A percentile compares a stretch with the other conserved stretches of the same genome.
These are phyloP conservation scores for Calliscelio sp. DNA, from an alignment of 2,888 invertebrate species.

Conservation along the genomic window DNA sequence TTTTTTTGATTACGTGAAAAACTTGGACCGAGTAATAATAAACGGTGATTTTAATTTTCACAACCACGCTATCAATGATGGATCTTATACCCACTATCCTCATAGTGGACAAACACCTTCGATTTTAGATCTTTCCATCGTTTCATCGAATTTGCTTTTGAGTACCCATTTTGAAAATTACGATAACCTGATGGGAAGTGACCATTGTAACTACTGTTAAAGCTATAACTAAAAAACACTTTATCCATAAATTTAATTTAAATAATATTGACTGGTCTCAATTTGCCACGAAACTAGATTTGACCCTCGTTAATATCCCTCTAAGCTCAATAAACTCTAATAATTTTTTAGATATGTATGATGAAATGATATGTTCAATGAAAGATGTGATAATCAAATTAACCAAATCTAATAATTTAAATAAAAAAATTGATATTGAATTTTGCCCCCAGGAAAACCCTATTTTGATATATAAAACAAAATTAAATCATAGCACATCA, in stretches of 20 bases:
- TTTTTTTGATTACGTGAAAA: conserved; percentile 2
- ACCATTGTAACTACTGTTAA: not conserved
- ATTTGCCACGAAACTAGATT: not conserved
- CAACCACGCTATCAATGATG: not conserved
- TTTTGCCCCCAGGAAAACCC: not conserved
- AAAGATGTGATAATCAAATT: not conserved
- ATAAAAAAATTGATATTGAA: conserved; percentile 3
- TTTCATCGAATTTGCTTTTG: not conserved
- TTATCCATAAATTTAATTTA: not conserved
- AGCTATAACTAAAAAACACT: not conserved
- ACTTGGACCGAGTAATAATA: not conserved
- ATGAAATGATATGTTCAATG: not conserved
- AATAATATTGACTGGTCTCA: not conserved
- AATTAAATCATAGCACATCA: not conserved
- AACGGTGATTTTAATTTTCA: conserved; percentile 15
- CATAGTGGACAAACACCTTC: not conserved
- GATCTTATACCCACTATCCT: not conserved
- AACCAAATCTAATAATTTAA: not conserved
- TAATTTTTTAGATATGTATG: not conserved
- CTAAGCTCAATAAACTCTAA: not conserved
- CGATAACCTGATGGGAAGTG: not conserved
- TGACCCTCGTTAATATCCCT: not conserved
- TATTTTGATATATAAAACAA: not conserved
- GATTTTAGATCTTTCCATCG: not conserved
- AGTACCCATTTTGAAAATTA: not conserved